A percentile compares a stretch with the other conserved stretches of the same genome.
Evolutionary conservation across 64 coral and sea anemone species (phyloP).

Genomic region (Orbicella faveolata): DNA sequence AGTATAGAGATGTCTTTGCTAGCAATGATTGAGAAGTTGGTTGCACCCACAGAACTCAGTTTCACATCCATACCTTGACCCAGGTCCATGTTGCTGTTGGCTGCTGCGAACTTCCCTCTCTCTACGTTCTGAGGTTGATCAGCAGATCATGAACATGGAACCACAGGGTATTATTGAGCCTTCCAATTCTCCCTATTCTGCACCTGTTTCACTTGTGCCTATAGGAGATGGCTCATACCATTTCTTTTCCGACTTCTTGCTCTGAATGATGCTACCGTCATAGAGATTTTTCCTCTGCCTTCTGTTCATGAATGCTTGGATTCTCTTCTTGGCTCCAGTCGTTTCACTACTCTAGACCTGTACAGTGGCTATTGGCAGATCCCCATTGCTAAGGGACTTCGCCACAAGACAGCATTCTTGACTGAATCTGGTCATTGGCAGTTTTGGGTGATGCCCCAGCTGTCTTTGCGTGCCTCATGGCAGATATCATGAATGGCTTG

Average conservation of each 20-base stretch:
- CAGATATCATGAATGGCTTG: constrained; percentile 39
- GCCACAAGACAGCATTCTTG: too few relatives aligned
- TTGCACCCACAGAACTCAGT: constrained; percentile 49
- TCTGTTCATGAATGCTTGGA: too few relatives aligned
- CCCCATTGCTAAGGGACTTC: too few relatives aligned
- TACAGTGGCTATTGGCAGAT: constrained; percentile 4
- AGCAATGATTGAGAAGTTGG: constrained; percentile 13
- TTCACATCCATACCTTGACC: constrained; percentile 39
- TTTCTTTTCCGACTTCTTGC: constrained; percentile 53
- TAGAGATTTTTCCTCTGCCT: too few relatives aligned
- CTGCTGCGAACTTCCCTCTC: constrained; percentile 33
- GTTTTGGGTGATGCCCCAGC: constrained; percentile 7
- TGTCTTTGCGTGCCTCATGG: constrained; percentile 35
- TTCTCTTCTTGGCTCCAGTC: constrained; percentile 31
- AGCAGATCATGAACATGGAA: constrained; percentile 42
- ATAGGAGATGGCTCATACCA: constrained; percentile 48
- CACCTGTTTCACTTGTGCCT: constrained; percentile 22
- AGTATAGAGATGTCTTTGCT: constrained; percentile 33
- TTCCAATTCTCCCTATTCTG: constrained; percentile 38
- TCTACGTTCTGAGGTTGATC: constrained; percentile 28
- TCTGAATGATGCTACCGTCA: constrained; percentile 1
- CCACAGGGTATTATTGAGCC: constrained; percentile 25
- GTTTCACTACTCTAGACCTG: constrained; percentile 57
- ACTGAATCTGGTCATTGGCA: constrained; percentile 9
- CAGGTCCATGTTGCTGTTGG: constrained; percentile 36